phyloP scores from a whole-genome alignment of 2,113 vertebrate species.

The Lamprotornis superbus region DNA sequence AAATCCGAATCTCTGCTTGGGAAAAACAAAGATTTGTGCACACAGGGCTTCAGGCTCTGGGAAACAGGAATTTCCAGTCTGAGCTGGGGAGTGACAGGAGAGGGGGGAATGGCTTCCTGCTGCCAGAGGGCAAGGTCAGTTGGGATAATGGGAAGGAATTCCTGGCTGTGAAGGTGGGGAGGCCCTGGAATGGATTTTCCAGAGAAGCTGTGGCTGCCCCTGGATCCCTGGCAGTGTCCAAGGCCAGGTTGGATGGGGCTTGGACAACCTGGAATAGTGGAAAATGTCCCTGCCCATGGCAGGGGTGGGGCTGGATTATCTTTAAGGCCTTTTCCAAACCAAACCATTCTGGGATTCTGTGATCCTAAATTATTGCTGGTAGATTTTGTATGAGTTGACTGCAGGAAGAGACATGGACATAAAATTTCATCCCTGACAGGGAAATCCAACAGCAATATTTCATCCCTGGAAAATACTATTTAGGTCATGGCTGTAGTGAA shows the following conservation, averaged over 20 bases:
- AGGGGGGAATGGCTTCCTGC: neutral
- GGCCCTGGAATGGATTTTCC: neutral
- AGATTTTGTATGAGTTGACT: neutral
- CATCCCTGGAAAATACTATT: neutral
- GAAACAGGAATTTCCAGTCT: neutral
- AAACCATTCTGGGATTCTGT: neutral
- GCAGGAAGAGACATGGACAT: neutral
- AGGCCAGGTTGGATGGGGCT: fast-evolving
- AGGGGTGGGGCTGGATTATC: fast-evolving
- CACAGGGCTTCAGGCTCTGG: neutral
- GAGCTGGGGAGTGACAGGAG: neutral
- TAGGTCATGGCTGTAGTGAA: neutral
- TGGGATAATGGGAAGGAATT: neutral
- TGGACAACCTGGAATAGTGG: fast-evolving
- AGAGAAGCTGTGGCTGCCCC: neutral
- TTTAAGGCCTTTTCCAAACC: neutral
- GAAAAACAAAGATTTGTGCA: neutral
- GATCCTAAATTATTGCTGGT: neutral
- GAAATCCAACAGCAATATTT: neutral
- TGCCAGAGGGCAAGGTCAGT: neutral
- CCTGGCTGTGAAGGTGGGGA: neutral
- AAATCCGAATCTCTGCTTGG: neutral
- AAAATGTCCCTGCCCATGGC: neutral
- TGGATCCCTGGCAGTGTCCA: neutral
- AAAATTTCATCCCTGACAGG: neutral